Percentiles rank a stretch among this genome's conserved stretches.
These are phyloP conservation scores for Drosophila prolongata DNA, from an alignment of 2,888 invertebrate genomes.

Conservation along the genomic window DNA sequence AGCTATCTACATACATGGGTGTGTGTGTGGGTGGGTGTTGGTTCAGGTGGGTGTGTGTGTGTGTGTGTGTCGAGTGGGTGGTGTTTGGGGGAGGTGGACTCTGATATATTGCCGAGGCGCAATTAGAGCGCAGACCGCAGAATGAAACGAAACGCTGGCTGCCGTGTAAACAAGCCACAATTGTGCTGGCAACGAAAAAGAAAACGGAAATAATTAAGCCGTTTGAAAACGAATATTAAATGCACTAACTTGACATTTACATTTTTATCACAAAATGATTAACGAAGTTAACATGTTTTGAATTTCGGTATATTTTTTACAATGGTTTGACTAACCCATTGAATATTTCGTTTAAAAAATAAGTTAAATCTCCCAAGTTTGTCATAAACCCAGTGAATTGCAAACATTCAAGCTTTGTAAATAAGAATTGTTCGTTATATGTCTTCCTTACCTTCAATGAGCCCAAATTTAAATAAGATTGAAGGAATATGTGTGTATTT, in stretches of 20 bases:
- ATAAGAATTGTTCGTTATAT: too few species aligned
- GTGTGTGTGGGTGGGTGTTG: background rate
- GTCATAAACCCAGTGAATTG: too few species aligned
- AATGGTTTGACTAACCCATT: too few species aligned
- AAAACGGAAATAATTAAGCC: background rate
- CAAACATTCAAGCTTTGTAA: too few species aligned
- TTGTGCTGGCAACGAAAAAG: conserved; percentile 26
- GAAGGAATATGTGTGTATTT: background rate
- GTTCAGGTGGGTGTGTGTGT: background rate
- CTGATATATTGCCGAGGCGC: conserved; percentile 71
- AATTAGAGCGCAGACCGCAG: conserved; percentile 75
- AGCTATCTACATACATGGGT: conserved; percentile 9
- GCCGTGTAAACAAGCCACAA: conserved; percentile 58
- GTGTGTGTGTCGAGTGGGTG: conserved; percentile 10
- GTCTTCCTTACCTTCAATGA: too few species aligned
- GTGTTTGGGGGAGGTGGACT: conserved; percentile 1
- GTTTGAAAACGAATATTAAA: background rate
- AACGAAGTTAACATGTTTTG: too few species aligned
- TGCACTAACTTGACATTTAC: background rate
- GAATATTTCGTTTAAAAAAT: too few species aligned
- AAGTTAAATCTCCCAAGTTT: too few species aligned
- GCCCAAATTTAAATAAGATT: too few species aligned
- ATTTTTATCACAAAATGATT: too few species aligned
- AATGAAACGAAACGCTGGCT: conserved; percentile 46
- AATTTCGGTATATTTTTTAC: too few species aligned